A percentile compares a stretch with the other conserved stretches of the same genome.
Evolutionary conservation across 2,888 invertebrate species (phyloP).

Genomic region (Zygaena filipendulae): DNA sequence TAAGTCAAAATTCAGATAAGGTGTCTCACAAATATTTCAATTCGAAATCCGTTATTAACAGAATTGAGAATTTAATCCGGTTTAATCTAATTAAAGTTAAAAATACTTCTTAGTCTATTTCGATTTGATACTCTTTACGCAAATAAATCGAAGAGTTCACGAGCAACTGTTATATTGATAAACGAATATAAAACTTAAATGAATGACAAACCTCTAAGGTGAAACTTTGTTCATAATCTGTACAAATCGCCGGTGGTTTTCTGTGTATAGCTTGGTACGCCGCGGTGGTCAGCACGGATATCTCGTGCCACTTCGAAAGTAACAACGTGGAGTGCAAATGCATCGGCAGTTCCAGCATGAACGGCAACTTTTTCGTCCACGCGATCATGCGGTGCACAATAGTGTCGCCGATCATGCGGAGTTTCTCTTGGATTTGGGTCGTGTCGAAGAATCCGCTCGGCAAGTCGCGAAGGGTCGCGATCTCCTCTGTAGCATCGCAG

Average conservation of each 20-base stretch:
- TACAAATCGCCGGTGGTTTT: conserved; percentile 42
- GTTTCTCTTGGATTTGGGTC: conserved; percentile 89
- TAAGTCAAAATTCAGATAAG: no score
- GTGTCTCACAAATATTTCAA: no score
- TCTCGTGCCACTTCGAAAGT: conserved; percentile 98
- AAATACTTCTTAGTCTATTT: no score
- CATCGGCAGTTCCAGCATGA: conserved; percentile 95
- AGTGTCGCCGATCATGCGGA: conserved; percentile 96
- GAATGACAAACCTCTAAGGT: conserved; percentile 79
- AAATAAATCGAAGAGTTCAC: no score
- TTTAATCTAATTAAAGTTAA: no score
- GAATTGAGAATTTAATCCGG: no score
- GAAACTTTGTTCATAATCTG: conserved; percentile 79
- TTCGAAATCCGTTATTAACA: no score
- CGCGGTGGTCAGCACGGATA: conserved; percentile 92
- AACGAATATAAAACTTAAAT: no score
- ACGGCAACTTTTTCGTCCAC: conserved; percentile 98
- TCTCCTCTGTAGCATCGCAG: conserved; percentile 96
- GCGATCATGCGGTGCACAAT: conserved; percentile 98
- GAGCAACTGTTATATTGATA: no score
- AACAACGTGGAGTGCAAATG: conserved; percentile 95
- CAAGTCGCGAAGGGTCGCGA: conserved; percentile 91
- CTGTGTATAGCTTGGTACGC: conserved; percentile 94
- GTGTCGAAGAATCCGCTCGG: conserved; percentile 92
- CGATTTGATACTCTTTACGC: no score